Evolutionary conservation across 2,797 vertebrate species (phyloP), one percentile per base, ranked within the genome.

Genomic region (Molossus alvarezi): DNA sequence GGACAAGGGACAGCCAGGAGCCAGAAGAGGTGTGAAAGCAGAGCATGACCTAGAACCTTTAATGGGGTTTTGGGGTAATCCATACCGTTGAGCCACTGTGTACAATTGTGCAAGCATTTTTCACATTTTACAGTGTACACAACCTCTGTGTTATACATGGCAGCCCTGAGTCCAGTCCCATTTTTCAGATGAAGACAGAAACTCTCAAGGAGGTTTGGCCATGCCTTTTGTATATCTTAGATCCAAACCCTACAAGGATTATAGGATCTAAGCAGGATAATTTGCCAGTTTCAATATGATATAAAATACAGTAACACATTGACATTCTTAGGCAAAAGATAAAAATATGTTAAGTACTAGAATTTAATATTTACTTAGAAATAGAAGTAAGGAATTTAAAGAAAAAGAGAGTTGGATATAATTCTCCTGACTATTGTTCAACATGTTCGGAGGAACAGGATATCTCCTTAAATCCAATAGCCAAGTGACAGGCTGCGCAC

Each of bases 341-440:
- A 76, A 94, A 86, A 60, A 64, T 18, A 23, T 2, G 0, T 13
- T 72, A 62, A 92, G 64, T 72, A 85, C 37, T 77, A 72, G 27
- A 64, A 91, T 79, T 86, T 64, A 69, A 11, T 48, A 67, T 87
- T 84, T 80, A 51, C 9, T 83, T 86, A 84, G 15, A 90, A 92
- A 67, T 57, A 21, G 92, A 90, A 67, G 27, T 25, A 71, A 76
- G 13, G 86, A 76, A 82, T 55, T 51, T 67, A 81, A 83, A 71
- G 67, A 89, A 83, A 94, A 33, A 33, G 15, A 58, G 57, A 73
- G 20, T 15, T 75, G 33, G 73, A 88, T 75, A 76, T 8, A 20
- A 23, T 77, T 67, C 45, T 89, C 9, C 21, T 10, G 53, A 82
- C 87, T 79, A 25, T 33, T 33, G 41, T 73, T 88, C 15, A 88